Evolutionary conservation across 92 coral and sea anemone species (phyloP).

Genomic region (Isaurus tuberculatus): DNA sequence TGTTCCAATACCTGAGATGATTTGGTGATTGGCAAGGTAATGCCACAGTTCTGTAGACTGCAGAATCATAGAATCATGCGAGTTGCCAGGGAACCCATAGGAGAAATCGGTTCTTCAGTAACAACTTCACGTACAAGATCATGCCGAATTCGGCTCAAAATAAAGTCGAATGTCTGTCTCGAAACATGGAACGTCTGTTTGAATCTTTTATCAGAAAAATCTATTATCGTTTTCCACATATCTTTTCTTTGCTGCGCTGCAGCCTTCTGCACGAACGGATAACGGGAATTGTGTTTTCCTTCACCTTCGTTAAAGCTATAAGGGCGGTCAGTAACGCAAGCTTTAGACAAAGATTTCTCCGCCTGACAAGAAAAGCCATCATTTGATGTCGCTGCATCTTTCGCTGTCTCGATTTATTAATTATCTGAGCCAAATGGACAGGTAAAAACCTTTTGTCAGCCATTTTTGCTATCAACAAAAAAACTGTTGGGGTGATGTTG

Average conservation of each 20-base stretch:
- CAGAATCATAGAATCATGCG: too few species aligned
- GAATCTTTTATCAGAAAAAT: not conserved
- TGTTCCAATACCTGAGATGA: too few species aligned
- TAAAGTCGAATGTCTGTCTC: not conserved
- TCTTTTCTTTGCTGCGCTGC: constrained; percentile 1
- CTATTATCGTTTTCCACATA: not conserved
- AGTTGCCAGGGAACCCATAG: too few species aligned
- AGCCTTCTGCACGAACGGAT: constrained; percentile 8
- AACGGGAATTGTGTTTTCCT: constrained; percentile 22
- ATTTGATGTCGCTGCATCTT: constrained; percentile 1
- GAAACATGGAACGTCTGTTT: constrained; percentile 6
- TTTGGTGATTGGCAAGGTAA: too few species aligned
- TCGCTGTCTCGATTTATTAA: not conserved
- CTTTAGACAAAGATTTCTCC: constrained; percentile 4
- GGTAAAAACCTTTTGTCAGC: not conserved
- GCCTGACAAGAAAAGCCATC: not conserved
- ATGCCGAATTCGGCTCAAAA: not conserved
- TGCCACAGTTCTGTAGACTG: too few species aligned
- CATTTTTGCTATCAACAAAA: not conserved
- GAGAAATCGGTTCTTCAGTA: too few species aligned
- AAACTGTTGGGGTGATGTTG: too few species aligned
- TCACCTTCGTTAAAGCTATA: constrained; percentile 5
- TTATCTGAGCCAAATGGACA: not conserved
- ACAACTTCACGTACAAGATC: not conserved
- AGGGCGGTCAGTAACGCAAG: constrained; percentile 1